Percentiles rank a stretch among this genome's conserved stretches.
phyloP scores from a whole-genome alignment of 2,113 vertebrate species.

The Rhodinocichla rosea region DNA sequence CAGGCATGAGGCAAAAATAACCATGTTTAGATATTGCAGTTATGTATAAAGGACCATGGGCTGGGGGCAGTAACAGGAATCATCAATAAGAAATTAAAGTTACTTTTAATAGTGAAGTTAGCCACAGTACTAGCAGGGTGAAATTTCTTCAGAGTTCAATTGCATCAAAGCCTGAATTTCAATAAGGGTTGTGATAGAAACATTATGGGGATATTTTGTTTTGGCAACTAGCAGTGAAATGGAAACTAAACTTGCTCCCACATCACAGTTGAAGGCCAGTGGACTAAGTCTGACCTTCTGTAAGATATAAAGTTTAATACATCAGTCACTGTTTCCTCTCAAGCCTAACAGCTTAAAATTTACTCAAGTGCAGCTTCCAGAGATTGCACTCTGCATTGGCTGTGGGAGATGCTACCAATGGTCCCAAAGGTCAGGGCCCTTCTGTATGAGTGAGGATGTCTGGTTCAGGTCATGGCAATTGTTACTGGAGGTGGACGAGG shows the following conservation, averaged over 20 bases:
- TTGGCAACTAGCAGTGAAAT: neutral
- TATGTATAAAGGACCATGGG: neutral
- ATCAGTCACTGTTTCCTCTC: neutral
- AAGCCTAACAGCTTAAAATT: neutral
- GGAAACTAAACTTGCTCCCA: neutral
- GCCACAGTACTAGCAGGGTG: neutral
- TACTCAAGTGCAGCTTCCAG: neutral
- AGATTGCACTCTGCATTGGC: neutral
- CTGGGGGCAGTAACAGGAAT: neutral
- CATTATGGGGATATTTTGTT: neutral
- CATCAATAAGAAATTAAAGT: neutral
- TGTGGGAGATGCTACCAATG: neutral
- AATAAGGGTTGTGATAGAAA: neutral
- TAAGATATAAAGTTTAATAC: neutral
- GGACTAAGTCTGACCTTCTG: neutral
- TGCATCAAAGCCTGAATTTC: neutral
- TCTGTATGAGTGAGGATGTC: fast-evolving
- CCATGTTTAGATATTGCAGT: neutral
- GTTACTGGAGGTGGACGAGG: neutral
- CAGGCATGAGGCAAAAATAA: neutral
- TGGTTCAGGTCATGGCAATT: neutral
- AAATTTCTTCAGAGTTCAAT: neutral
- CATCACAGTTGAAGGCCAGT: fast-evolving
- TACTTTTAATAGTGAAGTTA: neutral
- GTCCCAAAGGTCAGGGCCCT: neutral